A percentile compares a stretch with the other conserved stretches of the same genome.
Conservation (phyloP, 53 echinoderm and acorn worm genomes). For the Holothuria leucospilota region DNA sequence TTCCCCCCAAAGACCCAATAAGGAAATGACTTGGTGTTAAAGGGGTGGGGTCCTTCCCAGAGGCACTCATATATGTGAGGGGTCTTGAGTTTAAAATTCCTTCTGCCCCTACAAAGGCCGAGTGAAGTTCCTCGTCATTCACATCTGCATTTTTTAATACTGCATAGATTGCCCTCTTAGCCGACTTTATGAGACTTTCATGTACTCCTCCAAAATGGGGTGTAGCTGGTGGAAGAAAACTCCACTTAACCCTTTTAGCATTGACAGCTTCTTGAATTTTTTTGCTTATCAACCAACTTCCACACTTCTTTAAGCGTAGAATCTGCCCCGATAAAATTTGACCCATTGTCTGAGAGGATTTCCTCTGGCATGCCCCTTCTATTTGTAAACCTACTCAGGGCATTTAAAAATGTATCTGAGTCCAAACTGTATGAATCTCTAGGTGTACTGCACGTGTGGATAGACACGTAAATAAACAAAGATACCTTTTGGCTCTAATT, state of each 20-base stretch:
- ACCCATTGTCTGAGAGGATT: slow-evolving; percentile 26
- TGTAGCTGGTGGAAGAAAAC: slow-evolving; percentile 33
- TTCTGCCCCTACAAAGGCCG: slow-evolving; percentile 13
- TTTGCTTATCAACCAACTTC: slow-evolving; percentile 10
- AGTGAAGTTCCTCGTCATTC: slow-evolving; percentile 42
- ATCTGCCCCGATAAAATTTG: slow-evolving; percentile 43
- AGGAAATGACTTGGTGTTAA: slow-evolving; percentile 32
- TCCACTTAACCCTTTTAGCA: slow-evolving; percentile 29
- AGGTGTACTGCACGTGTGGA: slow-evolving; percentile 26
- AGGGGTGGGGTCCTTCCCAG: slow-evolving; percentile 5
- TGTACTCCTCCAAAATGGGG: no score
- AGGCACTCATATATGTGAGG: slow-evolving; percentile 24
- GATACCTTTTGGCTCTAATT: slow-evolving; percentile 12
- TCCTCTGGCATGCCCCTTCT: slow-evolving; percentile 16
- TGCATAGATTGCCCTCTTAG: slow-evolving; percentile 43
- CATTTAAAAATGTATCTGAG: slow-evolving; percentile 29
- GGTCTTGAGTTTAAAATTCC: slow-evolving; percentile 39
- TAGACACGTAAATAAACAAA: slow-evolving; percentile 36
- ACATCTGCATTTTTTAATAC: no score
- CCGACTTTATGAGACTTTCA: slow-evolving; percentile 39
- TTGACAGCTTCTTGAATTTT: slow-evolving; percentile 11
- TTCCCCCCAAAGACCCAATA: slow-evolving; percentile 23
- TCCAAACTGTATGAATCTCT: slow-evolving; percentile 15
- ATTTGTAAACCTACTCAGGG: slow-evolving; percentile 18
- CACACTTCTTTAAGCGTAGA: slow-evolving; percentile 20